Percentiles rank a stretch among this genome's conserved stretches.
Evolutionary conservation across 2,113 vertebrate genomes (phyloP).

Genomic region (Sinocyclocheilus anophthalmus): DNA sequence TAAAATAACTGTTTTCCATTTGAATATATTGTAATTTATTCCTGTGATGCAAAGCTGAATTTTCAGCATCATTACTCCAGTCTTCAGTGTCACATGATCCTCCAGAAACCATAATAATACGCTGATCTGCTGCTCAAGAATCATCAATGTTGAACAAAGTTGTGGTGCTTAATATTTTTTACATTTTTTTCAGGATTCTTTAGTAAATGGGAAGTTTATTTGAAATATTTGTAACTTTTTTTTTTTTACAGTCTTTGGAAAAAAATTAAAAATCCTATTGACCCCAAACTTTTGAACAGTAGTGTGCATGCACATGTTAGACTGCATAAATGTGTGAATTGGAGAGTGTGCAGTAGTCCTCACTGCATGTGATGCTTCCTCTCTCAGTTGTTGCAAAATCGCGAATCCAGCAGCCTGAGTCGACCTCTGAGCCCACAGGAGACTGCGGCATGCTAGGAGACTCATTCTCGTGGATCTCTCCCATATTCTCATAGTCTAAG

Average conservation of each 20-base stretch:
- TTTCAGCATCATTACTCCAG: not conserved
- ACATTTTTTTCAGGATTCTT: no score
- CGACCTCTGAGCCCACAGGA: conserved; percentile 49
- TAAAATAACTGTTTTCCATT: not conserved
- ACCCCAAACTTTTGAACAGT: not conserved
- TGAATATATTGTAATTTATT: not conserved
- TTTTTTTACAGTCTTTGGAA: no score
- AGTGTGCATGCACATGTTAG: not conserved
- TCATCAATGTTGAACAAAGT: no score
- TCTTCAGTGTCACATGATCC: not conserved
- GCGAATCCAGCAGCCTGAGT: conserved; percentile 60
- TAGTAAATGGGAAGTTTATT: no score
- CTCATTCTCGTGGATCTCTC: not conserved
- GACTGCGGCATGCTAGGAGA: conserved; percentile 13
- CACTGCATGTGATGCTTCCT: conserved; percentile 67
- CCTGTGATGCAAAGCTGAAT: not conserved
- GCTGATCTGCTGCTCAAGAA: not conserved
- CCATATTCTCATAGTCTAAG: not conserved
- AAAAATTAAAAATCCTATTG: not conserved
- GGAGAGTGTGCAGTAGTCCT: conserved; percentile 76
- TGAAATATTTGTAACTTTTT: not conserved
- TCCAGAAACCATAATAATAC: not conserved
- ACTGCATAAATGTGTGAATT: not conserved
- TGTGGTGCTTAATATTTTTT: no score
- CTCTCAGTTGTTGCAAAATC: conserved; percentile 49